Base-by-base conservation (phyloP, 2,113 vertebrate genomes). In the Benitochromis conjunctus region DNA sequence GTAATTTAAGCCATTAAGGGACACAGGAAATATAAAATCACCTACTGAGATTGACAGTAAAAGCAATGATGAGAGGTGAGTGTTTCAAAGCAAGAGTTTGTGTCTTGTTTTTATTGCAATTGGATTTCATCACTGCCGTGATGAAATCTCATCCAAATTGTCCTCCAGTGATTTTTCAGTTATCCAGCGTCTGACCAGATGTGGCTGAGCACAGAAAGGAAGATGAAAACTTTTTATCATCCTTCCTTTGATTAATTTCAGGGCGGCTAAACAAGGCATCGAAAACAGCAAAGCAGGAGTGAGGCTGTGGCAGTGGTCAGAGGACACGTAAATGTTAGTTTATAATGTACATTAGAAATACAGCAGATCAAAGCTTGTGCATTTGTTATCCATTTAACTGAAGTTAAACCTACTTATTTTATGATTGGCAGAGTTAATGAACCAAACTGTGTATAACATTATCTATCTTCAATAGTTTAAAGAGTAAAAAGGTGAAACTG, bases 51-150 rank as follows among this genome's bases (percentile, higher is more conserved):
- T 79, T 6, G 53, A 82, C 78, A 81, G 38, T 48, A 76, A 78
- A 77, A 46, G 71, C 43, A 11, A 11, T 77, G 80, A 86, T 86
- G 60, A 85, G 66, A 66, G 38, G 36, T 31, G 55, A 88, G 81
- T 76, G 78, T 89, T 86, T 88, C 69, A 62, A 84, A 51, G 51
- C 62, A 19, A 14, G 24, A 81, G 58, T 86, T 84, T 55, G 36
- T 64, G 82, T 66, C 82, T 91, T 79, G 76, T 93, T 90, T 92
- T 86, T 85, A 89, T 94, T 92, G 88, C 92, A 85, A 77, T 86
- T 86, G 81, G 86, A 88, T 94, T 94, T 94, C 91, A 86, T 94
- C 92, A 92, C 31, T 31, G 1, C 5, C 0, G 46, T 89, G 91
- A 93, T 88, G 92, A 89, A 92, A 91, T 88, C 87, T 88, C 79